Evolutionary conservation across 2,113 vertebrate species (phyloP).

Genomic region (Neodon shergylaensis): DNA sequence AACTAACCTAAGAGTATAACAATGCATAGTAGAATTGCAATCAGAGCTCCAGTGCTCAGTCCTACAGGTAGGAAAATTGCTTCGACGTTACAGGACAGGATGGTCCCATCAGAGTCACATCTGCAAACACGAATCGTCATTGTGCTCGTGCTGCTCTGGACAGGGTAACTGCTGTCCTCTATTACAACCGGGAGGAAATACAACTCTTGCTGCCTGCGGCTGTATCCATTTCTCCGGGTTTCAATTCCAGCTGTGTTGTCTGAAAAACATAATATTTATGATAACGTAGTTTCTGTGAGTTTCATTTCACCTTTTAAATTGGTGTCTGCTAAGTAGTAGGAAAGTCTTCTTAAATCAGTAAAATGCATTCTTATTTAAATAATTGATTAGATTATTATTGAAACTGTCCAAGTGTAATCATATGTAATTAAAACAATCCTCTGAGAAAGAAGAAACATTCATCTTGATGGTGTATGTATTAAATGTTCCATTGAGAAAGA

Average conservation of each 20-base stretch:
- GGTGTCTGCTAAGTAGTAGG: conserved; percentile 21
- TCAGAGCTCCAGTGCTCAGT: conserved; percentile 96
- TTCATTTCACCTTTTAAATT: conserved; percentile 3
- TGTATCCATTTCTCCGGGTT: conserved; percentile 91
- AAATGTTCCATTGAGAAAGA: conserved; percentile 56
- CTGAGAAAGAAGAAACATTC: neutral
- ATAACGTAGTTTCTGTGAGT: conserved; percentile 49
- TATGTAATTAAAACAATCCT: neutral
- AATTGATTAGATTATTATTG: conserved; percentile 47
- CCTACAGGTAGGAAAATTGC: conserved; percentile 97
- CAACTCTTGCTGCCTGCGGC: conserved; percentile 93
- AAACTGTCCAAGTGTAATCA: conserved; percentile 33
- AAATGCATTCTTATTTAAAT: conserved; percentile 29
- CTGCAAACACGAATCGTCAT: conserved; percentile 96
- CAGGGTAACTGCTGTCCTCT: conserved; percentile 95
- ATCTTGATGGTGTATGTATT: conserved; percentile 20
- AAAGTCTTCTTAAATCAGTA: conserved; percentile 17
- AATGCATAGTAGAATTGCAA: conserved; percentile 97
- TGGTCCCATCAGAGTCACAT: conserved; percentile 92
- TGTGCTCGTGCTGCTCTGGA: conserved; percentile 96
- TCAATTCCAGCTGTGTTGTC: conserved; percentile 98
- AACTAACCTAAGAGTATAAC: conserved; percentile 95
- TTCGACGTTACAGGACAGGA: conserved; percentile 96
- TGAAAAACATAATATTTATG: conserved; percentile 83
- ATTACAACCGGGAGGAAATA: conserved; percentile 94